These are phyloP conservation scores for Hylaeus anthracinus DNA, from an alignment of 1,140 invertebrate species.

Conservation along the genomic window DNA sequence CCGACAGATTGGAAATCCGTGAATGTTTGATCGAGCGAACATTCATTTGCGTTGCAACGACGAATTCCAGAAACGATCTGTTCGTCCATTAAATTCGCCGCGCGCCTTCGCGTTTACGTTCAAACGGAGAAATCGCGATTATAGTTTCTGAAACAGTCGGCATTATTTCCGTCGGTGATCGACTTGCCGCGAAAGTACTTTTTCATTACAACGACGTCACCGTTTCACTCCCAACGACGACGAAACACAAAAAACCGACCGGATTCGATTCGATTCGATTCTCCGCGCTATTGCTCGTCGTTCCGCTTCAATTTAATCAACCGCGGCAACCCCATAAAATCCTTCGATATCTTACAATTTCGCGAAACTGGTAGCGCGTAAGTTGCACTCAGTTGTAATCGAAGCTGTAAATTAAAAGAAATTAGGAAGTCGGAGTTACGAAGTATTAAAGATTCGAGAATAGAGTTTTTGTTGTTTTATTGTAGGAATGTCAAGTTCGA, in stretches of 20 bases:
- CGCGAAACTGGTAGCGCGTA: no score
- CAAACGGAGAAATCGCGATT: background rate
- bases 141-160: slow-evolving; percentile 12
- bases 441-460: no score
- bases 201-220: background rate
- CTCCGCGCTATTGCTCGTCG: background rate
- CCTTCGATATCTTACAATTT: background rate
- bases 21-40: background rate
- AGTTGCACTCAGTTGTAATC: no score
- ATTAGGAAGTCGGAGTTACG: no score
- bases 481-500: no score
- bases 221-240: background rate
- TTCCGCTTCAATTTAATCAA: slow-evolving; percentile 5
- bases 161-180: background rate
- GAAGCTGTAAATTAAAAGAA: no score
- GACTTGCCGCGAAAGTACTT: background rate
- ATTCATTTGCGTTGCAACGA: background rate
- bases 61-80: background rate
- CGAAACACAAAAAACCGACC: background rate
- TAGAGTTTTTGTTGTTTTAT: no score
- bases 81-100: background rate
- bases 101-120: background rate
- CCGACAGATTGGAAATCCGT: background rate
- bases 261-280: background rate
- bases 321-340: background rate